phyloP scores from a whole-genome alignment of 2,113 vertebrate species.

The Dromiciops gliroides region DNA sequence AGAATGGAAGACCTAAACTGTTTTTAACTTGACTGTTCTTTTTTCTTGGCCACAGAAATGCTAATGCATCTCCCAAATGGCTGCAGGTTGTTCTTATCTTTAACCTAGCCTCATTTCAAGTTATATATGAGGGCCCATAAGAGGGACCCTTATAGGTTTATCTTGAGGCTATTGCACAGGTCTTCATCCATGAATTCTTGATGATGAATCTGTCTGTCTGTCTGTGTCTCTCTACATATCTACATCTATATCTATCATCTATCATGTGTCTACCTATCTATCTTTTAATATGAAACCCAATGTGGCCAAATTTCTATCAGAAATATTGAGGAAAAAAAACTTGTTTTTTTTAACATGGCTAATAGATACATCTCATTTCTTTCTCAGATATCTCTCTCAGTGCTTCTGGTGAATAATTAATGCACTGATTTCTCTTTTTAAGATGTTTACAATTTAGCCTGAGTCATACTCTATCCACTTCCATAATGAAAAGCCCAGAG shows the following conservation, averaged over 20 bases:
- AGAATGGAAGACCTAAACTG: conserved; percentile 5
- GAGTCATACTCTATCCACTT: conserved; percentile 54
- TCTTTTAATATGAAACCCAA: not conserved
- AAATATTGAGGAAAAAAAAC: conserved; percentile 67
- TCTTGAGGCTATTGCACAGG: conserved; percentile 65
- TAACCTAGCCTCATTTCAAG: conserved; percentile 64
- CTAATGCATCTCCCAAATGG: conserved; percentile 55
- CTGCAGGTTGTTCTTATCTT: conserved; percentile 56
- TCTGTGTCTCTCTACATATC: too few species aligned
- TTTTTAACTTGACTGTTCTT: not conserved
- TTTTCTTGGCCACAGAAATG: conserved; percentile 40
- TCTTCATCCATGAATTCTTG: conserved; percentile 73
- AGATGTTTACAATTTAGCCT: conserved; percentile 73
- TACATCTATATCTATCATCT: too few species aligned
- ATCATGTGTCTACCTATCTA: too few species aligned
- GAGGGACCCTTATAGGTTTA: conserved; percentile 66
- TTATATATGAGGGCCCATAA: conserved; percentile 64
- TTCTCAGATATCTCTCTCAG: conserved; percentile 68
- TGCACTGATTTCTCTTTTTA: conserved; percentile 48
- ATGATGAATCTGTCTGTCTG: conserved; percentile 67
- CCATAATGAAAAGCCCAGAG: conserved; percentile 68
- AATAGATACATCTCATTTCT: conserved; percentile 67
- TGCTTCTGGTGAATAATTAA: conserved; percentile 75
- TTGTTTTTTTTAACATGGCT: not conserved
- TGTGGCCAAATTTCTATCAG: conserved; percentile 63